Evolutionary conservation across 2,888 invertebrate species (phyloP), one percentile per base, ranked within the genome.

Genomic region (Cataglyphis rosenhaueri): DNA sequence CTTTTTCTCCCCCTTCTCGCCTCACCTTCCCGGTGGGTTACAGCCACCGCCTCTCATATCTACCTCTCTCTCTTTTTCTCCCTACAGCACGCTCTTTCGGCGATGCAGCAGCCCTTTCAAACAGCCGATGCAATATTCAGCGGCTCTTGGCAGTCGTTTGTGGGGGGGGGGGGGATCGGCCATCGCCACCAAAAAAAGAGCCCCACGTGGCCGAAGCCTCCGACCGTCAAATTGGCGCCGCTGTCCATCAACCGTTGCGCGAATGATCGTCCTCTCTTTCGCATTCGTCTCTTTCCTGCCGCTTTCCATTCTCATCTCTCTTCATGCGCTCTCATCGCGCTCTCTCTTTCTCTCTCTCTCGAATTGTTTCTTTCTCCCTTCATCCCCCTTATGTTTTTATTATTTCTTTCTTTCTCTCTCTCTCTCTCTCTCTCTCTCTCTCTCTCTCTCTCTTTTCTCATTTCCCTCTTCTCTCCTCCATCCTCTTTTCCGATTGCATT

Each of bases 141-240:
- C 93, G 92, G 90, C 92, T 92, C 92, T 92, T 86, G 87, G 88
- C 86, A 86, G 87, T 88, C 89, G 86, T 82, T 83, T 85, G 88
- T 82, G 84, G 87, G 48, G 12, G 41, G 41, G 41, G 88, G 86
- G 86, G 81, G 83, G 83, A 74, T 82, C 68, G 82, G 83, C 84
- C 64, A 75, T 74, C 74, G 81, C 82, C 78, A 82, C 82, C 70
- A 90, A 89, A 91, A 89, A 89, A 90, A 91, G 89, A 89, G 88
- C 87, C 87, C 90, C 92, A 91, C 92, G 93, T 92, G 93, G 92
- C 90, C 91, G 91, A 91, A 91, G 92, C 93, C 92, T 92, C 93
- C 91, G 91, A 94, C 92, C 94, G 94, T 94, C 94, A 94, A 94
- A 94, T 94, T 94, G 94, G 94, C 94, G 94, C 94, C 94, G 94